These are phyloP conservation scores for Sesamia nonagrioides DNA, from an alignment of 1,140 invertebrate genomes.

Conservation along the genomic window DNA sequence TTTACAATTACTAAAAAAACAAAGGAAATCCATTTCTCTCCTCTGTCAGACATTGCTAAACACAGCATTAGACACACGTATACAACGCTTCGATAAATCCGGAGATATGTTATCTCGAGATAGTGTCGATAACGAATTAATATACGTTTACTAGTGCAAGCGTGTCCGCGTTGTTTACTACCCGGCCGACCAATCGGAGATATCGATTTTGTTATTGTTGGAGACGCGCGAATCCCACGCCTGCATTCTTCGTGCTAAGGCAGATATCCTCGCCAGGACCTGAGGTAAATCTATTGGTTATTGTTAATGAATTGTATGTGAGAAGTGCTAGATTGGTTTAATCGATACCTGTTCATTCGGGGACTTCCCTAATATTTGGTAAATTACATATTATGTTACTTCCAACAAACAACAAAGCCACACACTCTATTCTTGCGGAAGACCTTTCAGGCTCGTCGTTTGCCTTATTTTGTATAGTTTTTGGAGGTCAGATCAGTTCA, in stretches of 20 bases:
- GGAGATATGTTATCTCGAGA: constrained; percentile 28
- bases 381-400: too few species aligned
- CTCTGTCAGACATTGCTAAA: neutral
- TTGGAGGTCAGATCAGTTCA: too few species aligned
- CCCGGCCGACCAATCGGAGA: neutral
- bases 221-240: neutral
- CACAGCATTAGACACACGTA: neutral
- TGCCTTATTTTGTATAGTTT: too few species aligned
- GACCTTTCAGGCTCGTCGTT: too few species aligned
- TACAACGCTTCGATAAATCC: constrained; percentile 2
- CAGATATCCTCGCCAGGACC: neutral
- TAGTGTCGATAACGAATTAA: constrained; percentile 27
- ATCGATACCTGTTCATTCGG: too few species aligned
- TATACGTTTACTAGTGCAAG: constrained; percentile 19
- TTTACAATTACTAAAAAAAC: too few species aligned
- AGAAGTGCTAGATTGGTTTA: too few species aligned
- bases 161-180: constrained; percentile 24
- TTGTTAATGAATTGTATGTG: neutral
- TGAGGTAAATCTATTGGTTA: neutral
- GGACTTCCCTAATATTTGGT: too few species aligned
- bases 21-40: neutral
- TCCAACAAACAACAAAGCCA: too few species aligned
- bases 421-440: too few species aligned
- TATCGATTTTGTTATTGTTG: constrained; percentile 41
- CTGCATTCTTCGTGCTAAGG: neutral